Percentiles rank a stretch among this genome's conserved stretches.
Evolutionary conservation across 2,113 vertebrate genomes (phyloP).

Genomic region (Plestiodon gilberti): DNA sequence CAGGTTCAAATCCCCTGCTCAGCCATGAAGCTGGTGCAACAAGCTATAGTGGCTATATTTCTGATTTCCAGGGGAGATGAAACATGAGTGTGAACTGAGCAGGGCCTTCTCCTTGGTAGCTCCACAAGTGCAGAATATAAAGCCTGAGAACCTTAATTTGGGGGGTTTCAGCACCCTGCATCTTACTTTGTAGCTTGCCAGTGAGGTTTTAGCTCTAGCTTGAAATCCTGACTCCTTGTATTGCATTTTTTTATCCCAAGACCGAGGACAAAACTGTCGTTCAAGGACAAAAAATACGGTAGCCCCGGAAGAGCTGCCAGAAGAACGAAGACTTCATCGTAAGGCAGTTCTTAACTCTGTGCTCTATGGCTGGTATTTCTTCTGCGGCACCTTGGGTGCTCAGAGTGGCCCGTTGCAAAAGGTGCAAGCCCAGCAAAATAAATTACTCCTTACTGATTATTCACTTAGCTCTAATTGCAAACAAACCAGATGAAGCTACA

Average conservation of each 20-base stretch:
- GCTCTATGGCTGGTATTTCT: too few relatives aligned
- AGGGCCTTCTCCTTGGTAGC: neutral
- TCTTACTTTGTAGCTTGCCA: neutral
- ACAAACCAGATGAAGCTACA: slow-evolving; percentile 5
- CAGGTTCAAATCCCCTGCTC: too few relatives aligned
- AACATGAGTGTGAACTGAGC: neutral
- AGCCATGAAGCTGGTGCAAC: too few relatives aligned
- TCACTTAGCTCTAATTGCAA: slow-evolving; percentile 9
- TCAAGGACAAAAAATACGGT: too few relatives aligned
- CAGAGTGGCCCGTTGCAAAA: neutral
- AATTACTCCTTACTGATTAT: neutral
- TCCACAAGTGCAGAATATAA: neutral
- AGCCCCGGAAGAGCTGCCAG: too few relatives aligned
- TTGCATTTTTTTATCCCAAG: too few relatives aligned
- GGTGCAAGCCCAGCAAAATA: neutral
- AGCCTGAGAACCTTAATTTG: neutral
- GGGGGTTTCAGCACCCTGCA: neutral
- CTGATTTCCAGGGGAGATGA: neutral
- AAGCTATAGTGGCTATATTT: too few relatives aligned
- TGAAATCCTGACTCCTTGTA: neutral
- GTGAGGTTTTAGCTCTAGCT: neutral
- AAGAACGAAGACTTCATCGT: too few relatives aligned
- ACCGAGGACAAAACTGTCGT: too few relatives aligned
- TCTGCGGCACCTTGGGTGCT: neutral
- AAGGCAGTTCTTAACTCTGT: too few relatives aligned